Evolutionary conservation across 2,888 invertebrate genomes (phyloP).

Genomic region (Coleophora deauratella): DNA sequence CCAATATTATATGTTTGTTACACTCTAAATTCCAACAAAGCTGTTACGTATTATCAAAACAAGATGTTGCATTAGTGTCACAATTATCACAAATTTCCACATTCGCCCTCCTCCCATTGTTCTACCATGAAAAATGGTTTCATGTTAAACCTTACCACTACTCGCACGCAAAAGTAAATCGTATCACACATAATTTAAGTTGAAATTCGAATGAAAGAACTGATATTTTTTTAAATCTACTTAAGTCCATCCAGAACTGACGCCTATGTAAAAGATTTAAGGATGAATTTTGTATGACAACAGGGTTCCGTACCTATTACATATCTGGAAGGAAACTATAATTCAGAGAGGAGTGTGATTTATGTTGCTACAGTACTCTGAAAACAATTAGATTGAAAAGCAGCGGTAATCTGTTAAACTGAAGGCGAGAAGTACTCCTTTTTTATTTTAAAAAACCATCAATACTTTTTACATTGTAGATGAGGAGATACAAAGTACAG

Average conservation of each 20-base stretch:
- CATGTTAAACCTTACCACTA: neutral
- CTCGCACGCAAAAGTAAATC: neutral
- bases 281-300: too few species aligned
- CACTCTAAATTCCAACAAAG: too few species aligned
- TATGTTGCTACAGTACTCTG: conserved; percentile 6
- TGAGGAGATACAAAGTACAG: too few species aligned
- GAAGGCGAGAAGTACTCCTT: too few species aligned
- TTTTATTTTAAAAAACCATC: too few species aligned
- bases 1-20: too few species aligned
- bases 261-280: too few species aligned
- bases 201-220: neutral
- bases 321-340: conserved; percentile 11
- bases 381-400: conserved; percentile 8
- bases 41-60: neutral
- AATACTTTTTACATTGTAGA: too few species aligned
- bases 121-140: conserved; percentile 2
- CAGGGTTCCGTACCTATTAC: neutral
- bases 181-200: neutral
- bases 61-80: conserved; percentile 7
- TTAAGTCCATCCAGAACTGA: too few species aligned
- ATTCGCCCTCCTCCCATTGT: neutral
- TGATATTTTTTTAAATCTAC: too few species aligned
- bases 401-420: neutral
- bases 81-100: conserved; percentile 1
- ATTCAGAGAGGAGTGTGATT: conserved; percentile 8